Evolutionary conservation across 2,888 invertebrate genomes (phyloP).

Genomic region (Trachelus troglodyta): DNA sequence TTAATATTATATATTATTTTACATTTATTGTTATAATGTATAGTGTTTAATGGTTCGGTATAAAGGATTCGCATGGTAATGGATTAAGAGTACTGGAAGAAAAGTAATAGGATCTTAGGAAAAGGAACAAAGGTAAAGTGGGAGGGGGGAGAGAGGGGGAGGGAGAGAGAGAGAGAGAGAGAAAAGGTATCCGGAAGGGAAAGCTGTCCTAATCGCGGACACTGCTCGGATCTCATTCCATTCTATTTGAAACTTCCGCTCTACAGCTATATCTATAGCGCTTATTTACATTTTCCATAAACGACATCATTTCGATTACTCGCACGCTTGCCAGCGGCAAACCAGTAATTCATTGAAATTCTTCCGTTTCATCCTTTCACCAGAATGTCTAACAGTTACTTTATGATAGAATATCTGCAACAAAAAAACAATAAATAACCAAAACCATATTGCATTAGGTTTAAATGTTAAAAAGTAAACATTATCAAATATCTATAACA

Average conservation of each 20-base stretch:
- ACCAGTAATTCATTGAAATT: constrained; percentile 40
- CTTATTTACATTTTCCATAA: constrained; percentile 58
- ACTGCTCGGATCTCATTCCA: constrained; percentile 31
- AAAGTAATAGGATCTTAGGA: background rate
- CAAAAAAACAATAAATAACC: constrained; percentile 26
- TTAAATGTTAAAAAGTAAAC: constrained; percentile 14
- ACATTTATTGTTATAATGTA: constrained; percentile 51
- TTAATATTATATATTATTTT: constrained; percentile 63
- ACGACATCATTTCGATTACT: constrained; percentile 48
- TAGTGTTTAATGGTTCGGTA: constrained; percentile 23
- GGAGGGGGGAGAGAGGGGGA: background rate
- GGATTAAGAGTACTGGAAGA: background rate
- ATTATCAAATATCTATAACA: constrained; percentile 5
- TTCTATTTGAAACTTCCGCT: constrained; percentile 46
- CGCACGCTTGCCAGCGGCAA: constrained; percentile 45
- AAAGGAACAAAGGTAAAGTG: background rate
- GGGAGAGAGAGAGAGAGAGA: background rate
- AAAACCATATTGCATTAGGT: constrained; percentile 14
- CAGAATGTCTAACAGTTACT: constrained; percentile 46
- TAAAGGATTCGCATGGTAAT: background rate
- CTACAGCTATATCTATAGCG: constrained; percentile 51
- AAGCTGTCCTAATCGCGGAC: constrained; percentile 26
- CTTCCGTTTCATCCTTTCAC: constrained; percentile 34
- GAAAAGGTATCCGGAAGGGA: background rate
- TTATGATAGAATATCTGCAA: constrained; percentile 64